These are phyloP conservation scores for Pteronotus mesoamericanus DNA, from an alignment of 2,797 vertebrate genomes.

Conservation along the genomic window DNA sequence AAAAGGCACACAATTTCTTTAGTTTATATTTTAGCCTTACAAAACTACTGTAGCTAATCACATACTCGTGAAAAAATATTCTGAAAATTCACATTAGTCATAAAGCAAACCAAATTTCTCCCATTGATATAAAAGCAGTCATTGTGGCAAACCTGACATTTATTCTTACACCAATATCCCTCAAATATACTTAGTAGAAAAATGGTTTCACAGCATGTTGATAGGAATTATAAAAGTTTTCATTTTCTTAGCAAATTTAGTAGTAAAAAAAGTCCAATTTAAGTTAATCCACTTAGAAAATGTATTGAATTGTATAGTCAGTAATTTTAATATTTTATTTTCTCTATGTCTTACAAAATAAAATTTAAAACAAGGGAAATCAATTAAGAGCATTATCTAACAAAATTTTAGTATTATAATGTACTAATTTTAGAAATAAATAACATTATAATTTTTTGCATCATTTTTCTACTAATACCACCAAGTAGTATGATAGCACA, in stretches of 20 bases:
- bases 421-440: neutral
- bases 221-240: neutral
- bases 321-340: slow-evolving; percentile 15
- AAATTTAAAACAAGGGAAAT: neutral
- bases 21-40: neutral
- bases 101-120: neutral
- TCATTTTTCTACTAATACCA: neutral
- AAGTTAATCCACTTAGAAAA: neutral
- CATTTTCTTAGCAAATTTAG: neutral
- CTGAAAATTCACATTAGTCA: neutral
- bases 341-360: neutral
- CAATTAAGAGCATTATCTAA: neutral
- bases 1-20: neutral
- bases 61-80: neutral
- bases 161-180: neutral
- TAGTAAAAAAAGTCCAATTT: neutral
- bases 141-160: neutral
- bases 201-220: neutral
- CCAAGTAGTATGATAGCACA: neutral
- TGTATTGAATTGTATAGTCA: neutral
- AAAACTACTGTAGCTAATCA: neutral
- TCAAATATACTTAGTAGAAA: neutral
- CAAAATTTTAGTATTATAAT: neutral
- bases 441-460: neutral
- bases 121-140: neutral